Conservation (phyloP, 2,113 vertebrate genomes). For the Crotalus horridus region DNA sequence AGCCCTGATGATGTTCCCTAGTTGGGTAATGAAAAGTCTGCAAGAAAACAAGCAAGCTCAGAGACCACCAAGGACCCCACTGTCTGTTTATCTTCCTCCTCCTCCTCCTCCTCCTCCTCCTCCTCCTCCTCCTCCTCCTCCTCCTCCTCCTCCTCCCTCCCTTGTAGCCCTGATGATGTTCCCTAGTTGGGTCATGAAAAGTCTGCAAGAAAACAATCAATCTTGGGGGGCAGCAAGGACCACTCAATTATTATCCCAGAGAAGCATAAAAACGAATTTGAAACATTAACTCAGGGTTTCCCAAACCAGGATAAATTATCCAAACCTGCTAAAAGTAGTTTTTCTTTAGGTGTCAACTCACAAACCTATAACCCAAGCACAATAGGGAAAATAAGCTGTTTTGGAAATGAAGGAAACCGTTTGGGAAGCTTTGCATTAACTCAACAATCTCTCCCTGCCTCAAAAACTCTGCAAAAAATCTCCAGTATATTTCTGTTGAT, state of each 20-base stretch:
- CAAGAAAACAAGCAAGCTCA: background rate
- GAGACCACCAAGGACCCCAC: too few species aligned
- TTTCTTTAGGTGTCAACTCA: background rate
- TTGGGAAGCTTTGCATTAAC: background rate
- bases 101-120: too few species aligned
- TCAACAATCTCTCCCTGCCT: background rate
- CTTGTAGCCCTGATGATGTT: background rate
- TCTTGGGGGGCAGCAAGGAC: background rate
- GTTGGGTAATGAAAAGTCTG: background rate
- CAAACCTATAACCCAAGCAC: background rate
- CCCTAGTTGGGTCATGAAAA: background rate
- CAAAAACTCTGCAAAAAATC: background rate
- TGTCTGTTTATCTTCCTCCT: too few species aligned
- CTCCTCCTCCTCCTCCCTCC: too few species aligned
- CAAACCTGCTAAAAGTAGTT: background rate
- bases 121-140: too few species aligned
- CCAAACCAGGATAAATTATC: background rate
- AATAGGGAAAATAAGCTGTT: background rate
- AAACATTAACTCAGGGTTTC: background rate
- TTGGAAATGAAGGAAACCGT: background rate
- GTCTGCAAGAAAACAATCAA: background rate
- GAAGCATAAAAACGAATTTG: background rate
- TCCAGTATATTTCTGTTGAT: background rate
- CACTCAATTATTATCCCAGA: background rate
- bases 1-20: background rate